Percentiles rank a stretch among this genome's conserved stretches.
Evolutionary conservation across 2,888 invertebrate genomes (phyloP).

Genomic region (Ormyrus labotus): DNA sequence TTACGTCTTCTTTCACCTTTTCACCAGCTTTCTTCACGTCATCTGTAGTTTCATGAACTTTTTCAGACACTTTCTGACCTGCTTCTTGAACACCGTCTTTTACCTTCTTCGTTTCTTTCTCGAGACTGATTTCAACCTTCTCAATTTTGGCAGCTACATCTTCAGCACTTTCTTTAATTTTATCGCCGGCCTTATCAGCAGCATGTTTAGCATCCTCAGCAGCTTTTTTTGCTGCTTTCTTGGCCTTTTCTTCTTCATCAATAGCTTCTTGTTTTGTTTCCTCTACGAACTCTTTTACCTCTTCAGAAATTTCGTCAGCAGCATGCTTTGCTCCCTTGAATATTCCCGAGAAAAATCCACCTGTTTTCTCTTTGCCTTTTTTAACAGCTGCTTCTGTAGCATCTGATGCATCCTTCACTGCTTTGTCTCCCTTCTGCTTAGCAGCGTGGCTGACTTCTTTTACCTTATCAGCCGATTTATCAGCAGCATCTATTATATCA

Average conservation of each 20-base stretch:
- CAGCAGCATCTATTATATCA: neutral
- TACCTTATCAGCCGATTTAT: constrained; percentile 53
- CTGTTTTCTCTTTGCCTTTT: constrained; percentile 41
- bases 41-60: neutral
- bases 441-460: constrained; percentile 55
- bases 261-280: neutral
- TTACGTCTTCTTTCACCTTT: constrained; percentile 36
- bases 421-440: constrained; percentile 64
- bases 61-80: too few species aligned
- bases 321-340: constrained; percentile 65
- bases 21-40: constrained; percentile 52
- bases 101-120: too few species aligned
- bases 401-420: constrained; percentile 58
- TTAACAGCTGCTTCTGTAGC: constrained; percentile 74
- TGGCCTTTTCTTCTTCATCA: neutral
- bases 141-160: too few species aligned
- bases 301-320: constrained; percentile 56
- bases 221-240: constrained; percentile 57
- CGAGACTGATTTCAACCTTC: too few species aligned
- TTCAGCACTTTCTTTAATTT: too few species aligned
- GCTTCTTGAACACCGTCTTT: too few species aligned
- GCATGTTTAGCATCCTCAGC: neutral
- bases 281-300: constrained; percentile 46
- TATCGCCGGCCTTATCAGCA: too few species aligned
- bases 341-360: constrained; percentile 65